Conservation (phyloP, 2,797 vertebrate species). For the Gymnothorax javanicus region DNA sequence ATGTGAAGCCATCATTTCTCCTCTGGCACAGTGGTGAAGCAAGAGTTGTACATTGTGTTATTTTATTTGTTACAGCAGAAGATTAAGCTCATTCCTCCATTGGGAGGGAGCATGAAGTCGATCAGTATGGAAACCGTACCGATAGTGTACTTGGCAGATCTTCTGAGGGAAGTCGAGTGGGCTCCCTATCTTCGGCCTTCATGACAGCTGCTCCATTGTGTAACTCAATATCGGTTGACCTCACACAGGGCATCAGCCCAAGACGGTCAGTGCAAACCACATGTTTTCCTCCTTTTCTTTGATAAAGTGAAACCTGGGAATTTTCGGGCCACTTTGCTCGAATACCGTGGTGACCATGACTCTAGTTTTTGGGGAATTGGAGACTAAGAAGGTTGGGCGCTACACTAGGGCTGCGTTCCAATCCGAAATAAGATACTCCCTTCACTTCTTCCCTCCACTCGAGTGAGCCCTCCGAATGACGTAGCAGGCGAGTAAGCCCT, state of each 20-base stretch:
- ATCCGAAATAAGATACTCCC: too few relatives aligned
- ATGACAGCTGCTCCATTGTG: slow-evolving; percentile 12
- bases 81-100: not conserved
- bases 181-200: not conserved
- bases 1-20: not conserved
- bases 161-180: not conserved
- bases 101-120: not conserved
- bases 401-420: too few relatives aligned
- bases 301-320: not conserved
- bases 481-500: too few relatives aligned
- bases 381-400: too few relatives aligned
- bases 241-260: not conserved
- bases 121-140: not conserved
- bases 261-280: slow-evolving; percentile 33
- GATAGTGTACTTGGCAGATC: not conserved
- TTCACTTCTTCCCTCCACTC: too few relatives aligned
- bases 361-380: not conserved
- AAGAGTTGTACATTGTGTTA: not conserved
- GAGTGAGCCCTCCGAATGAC: too few relatives aligned
- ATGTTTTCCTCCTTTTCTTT: slow-evolving; percentile 20
- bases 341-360: not conserved
- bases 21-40: not conserved
- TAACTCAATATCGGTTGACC: slow-evolving; percentile 25
- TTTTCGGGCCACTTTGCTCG: not conserved
- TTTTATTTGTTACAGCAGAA: not conserved